These are phyloP conservation scores for Colistium nudipinnis DNA, from an alignment of 2,113 vertebrate species.

Conservation along the genomic window DNA sequence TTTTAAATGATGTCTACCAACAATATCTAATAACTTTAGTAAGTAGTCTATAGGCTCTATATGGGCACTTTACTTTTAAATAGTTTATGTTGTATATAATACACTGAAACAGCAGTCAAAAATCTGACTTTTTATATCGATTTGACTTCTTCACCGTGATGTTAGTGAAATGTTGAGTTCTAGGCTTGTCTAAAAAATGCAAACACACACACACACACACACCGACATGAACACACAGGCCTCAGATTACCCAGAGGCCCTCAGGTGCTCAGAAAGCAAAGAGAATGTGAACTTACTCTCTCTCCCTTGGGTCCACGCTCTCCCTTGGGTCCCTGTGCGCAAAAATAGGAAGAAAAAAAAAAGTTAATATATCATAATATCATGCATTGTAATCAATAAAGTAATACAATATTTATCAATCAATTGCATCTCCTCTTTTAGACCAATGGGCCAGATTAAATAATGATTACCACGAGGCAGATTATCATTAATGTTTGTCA, in stretches of 20 bases:
- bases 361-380: not conserved
- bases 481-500: not conserved
- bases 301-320: slow-evolving; percentile 89
- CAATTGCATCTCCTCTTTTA: not conserved
- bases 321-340: slow-evolving; percentile 88
- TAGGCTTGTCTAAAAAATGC: not conserved
- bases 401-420: not conserved
- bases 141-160: too few relatives aligned
- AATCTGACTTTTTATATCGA: too few relatives aligned
- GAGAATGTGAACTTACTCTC: slow-evolving; percentile 80
- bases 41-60: too few relatives aligned
- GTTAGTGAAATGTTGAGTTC: not conserved
- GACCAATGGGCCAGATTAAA: not conserved
- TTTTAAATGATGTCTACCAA: not conserved
- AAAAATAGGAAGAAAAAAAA: slow-evolving; percentile 10
- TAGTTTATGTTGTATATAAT: too few relatives aligned
- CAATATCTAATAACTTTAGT: too few relatives aligned
- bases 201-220: not conserved
- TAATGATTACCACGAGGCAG: too few relatives aligned
- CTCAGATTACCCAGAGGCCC: not conserved
- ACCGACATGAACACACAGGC: slow-evolving; percentile 3
- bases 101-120: too few relatives aligned
- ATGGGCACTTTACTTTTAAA: too few relatives aligned
- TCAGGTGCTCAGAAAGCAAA: slow-evolving; percentile 9
- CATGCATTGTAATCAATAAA: not conserved